Base-by-base conservation (phyloP, 2,797 vertebrate species). In the Rhinoraja longicauda region DNA sequence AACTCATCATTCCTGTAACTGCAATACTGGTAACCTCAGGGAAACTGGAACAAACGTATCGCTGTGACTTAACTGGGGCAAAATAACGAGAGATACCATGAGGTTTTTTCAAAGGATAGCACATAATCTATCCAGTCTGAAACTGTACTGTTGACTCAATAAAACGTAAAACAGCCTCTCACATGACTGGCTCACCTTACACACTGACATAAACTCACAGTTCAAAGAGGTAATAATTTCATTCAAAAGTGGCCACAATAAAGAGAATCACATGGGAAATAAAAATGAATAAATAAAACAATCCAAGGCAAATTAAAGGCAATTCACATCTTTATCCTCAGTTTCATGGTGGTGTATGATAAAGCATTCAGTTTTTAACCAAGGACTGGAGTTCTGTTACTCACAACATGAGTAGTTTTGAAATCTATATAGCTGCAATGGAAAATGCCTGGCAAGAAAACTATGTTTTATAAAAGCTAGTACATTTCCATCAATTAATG, bases 361-460 rank as follows among this genome's bases (percentile, higher is more conserved):
- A 67, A 88, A 32, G 62, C 36, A 17, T 67, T 67, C n/a, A 36
- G n/a, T 67, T 67, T 88, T 67, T 29, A 88, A 36, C 32, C 32
- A 88, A 36, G 17, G 17, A 67, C n/a, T 36, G 84, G 17, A 36
- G n/a, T 88, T 67, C 6, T 67, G n/a, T 39, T 88, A 88, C 21
- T 88, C 59, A 10, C 62, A 88, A 88, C 32, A n/a, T 32, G 32
- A 36, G n/a, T 26, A 59, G 45, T 64, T 88, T 88, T 88, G 84
- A 88, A 86, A 88, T 88, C 32, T 32, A 88, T 64, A 64, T 8
- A 88, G 88, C n/a, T 86, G 15, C 57, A 64, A 86, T 32, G 29
- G 62, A 26, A 88, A 67, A 64, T 32, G 84, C 39, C 84, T 88
- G 84, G 84, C 84, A 88, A 88, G 84, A 88, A 88, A 88, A 64